phyloP scores from a whole-genome alignment of 2,888 invertebrate species.

The Laspeyria flexula region DNA sequence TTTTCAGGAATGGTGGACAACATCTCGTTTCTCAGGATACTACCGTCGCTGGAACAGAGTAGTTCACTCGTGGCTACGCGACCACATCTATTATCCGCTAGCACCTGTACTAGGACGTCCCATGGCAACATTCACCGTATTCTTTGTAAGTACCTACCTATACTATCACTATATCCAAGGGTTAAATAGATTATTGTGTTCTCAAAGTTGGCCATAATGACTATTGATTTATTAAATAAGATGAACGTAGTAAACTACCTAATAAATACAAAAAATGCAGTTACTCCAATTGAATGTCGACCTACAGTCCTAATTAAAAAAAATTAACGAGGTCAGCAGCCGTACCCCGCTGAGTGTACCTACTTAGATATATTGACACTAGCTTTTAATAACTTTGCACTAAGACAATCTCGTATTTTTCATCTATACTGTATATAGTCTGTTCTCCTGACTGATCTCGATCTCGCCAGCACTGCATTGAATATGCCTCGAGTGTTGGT shows the following conservation, averaged over 20 bases:
- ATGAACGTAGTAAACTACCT: slow-evolving; percentile 18
- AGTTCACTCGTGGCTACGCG: slow-evolving; percentile 97
- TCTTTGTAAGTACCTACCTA: slow-evolving; percentile 59
- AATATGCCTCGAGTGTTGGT: too few species aligned
- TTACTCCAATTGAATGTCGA: slow-evolving; percentile 36
- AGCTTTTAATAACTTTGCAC: slow-evolving; percentile 16
- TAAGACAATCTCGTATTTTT: too few species aligned
- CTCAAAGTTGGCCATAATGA: too few species aligned
- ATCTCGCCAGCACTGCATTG: too few species aligned
- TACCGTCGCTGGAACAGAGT: slow-evolving; percentile 98
- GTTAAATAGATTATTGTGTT: too few species aligned
- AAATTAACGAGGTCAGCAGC: slow-evolving; percentile 39
- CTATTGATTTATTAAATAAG: too few species aligned
- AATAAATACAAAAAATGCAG: slow-evolving; percentile 28
- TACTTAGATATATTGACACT: slow-evolving; percentile 34
- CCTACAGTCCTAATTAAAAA: slow-evolving; percentile 36
- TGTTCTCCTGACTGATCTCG: too few species aligned
- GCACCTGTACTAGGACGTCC: slow-evolving; percentile 67
- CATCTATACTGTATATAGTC: too few species aligned
- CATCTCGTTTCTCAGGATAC: slow-evolving; percentile 91
- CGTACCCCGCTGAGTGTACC: slow-evolving; percentile 4
- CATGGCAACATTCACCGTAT: slow-evolving; percentile 66
- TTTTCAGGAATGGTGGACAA: slow-evolving; percentile 97
- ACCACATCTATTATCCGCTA: slow-evolving; percentile 93
- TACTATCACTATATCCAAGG: not conserved